Conservation (phyloP, 2,888 invertebrate genomes). For the Agrypnus murinus region DNA sequence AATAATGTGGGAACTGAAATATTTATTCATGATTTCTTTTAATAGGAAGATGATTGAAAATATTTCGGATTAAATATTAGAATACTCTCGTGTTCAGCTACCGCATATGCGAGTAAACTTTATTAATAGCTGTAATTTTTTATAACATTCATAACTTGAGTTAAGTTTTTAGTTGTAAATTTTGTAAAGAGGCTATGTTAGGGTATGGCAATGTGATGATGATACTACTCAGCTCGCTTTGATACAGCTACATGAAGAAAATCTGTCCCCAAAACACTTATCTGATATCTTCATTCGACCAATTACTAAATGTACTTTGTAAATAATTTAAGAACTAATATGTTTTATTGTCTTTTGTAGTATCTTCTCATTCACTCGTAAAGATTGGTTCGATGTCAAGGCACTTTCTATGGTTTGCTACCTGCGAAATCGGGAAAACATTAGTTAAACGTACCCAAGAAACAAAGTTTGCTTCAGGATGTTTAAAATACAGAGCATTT, state of each 20-base stretch:
- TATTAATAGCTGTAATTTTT: no score
- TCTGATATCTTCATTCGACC: no score
- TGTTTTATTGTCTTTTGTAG: constrained; percentile 74
- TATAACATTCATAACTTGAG: no score
- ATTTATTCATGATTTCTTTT: background rate
- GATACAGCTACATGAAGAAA: constrained; percentile 65
- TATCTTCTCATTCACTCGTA: constrained; percentile 99
- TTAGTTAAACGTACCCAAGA: constrained; percentile 98
- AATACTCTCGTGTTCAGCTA: constrained; percentile 28
- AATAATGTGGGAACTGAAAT: background rate
- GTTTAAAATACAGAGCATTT: constrained; percentile 97
- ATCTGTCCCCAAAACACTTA: constrained; percentile 66
- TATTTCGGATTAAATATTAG: constrained; percentile 25
- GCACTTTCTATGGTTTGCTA: constrained; percentile 96
- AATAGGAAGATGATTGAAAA: constrained; percentile 34
- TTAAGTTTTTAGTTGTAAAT: no score
- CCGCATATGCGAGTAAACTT: no score
- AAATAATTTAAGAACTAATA: no score
- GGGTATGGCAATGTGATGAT: constrained; percentile 59
- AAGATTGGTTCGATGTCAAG: constrained; percentile 92
- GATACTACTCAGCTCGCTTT: constrained; percentile 66
- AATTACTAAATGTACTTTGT: no score
- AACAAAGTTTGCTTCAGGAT: constrained; percentile 96
- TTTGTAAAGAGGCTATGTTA: constrained; percentile 13
- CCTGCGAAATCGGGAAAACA: constrained; percentile 98